Evolutionary conservation across 2,113 vertebrate species (phyloP), one percentile per base, ranked within the genome.

Genomic region (Thalassarche chlororhynchos): DNA sequence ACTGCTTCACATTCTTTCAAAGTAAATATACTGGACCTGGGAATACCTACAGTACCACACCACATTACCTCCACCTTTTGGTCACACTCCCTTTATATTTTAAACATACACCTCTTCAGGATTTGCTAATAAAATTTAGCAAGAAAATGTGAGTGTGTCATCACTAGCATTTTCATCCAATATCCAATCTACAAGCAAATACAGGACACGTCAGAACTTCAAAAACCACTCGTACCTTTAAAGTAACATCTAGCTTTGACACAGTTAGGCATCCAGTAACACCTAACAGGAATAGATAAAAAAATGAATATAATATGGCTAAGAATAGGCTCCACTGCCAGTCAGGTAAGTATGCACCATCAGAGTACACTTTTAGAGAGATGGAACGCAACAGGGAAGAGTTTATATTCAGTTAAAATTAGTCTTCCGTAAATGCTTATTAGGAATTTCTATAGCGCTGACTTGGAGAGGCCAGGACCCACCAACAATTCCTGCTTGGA

Each of bases 381-480:
- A 64, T 16, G 84, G 89, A 90, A 96, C 60, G 46, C 78, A 71
- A 82, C 2, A 78, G 58, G n/a, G 26, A 88, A 92, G 52, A 87
- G 78, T 64, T 91, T 32, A 10, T 36, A 47, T 42, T 98, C 94
- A 99, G 96, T 98, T 99, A 97, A 99, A 99, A 98, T 99, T 99
- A n/a, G 98, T 99, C 97, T 99, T 99, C 61, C 79, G 98, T 96
- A 99, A 98, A 97, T 99, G 99, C 94, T 98, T 99, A 97, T 99
- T 99, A 83, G 99, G 99, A 89, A 99, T 99, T 97, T 99, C 99
- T 93, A 99, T 97, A 32, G 99, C 99, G 34, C 99, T 99, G 96
- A 99, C 99, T 98, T 99, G 99, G 38, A 99, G 98, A 55, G 99
- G 99, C 99, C 99, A 99, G 29, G 99, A 99, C 17, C 99, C 99